Conservation (phyloP, 2,888 invertebrate species). For the Helicoverpa assulta region DNA sequence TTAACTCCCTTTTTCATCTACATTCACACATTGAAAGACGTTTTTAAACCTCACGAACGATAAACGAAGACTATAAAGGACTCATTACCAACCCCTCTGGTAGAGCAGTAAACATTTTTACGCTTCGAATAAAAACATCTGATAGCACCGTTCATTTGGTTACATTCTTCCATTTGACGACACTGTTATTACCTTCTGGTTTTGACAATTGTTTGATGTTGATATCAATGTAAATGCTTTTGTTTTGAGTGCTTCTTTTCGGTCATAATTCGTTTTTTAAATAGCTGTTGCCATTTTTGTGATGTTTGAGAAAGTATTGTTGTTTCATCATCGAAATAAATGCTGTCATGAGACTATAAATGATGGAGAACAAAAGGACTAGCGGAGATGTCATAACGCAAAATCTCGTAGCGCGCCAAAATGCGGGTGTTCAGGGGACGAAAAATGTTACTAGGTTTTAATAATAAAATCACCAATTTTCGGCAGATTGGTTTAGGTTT, state of each 20-base stretch:
- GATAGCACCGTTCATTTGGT: conserved; percentile 53
- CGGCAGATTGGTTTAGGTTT: too few relatives aligned
- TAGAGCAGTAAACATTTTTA: conserved; percentile 52
- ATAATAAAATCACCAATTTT: too few relatives aligned
- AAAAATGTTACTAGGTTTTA: too few relatives aligned
- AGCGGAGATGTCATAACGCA: too few relatives aligned
- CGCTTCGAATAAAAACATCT: conserved; percentile 47
- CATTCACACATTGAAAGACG: conserved; percentile 23
- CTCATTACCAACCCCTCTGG: conserved; percentile 46
- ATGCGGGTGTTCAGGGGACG: too few relatives aligned
- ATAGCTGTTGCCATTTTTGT: neutral
- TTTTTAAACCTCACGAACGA: conserved; percentile 30
- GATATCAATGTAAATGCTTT: conserved; percentile 19
- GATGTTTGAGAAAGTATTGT: too few relatives aligned
- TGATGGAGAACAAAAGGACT: too few relatives aligned
- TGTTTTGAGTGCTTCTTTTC: conserved; percentile 18
- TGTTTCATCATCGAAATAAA: too few relatives aligned
- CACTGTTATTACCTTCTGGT: conserved; percentile 17
- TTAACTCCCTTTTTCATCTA: conserved; percentile 2
- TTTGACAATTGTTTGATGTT: conserved; percentile 10
- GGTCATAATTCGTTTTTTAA: neutral
- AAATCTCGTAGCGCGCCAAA: too few relatives aligned
- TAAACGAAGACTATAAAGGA: conserved; percentile 39
- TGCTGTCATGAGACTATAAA: too few relatives aligned
- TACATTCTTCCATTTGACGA: conserved; percentile 40